Conservation (phyloP, 2,113 vertebrate genomes). For the Semicossyphus pulcher region DNA sequence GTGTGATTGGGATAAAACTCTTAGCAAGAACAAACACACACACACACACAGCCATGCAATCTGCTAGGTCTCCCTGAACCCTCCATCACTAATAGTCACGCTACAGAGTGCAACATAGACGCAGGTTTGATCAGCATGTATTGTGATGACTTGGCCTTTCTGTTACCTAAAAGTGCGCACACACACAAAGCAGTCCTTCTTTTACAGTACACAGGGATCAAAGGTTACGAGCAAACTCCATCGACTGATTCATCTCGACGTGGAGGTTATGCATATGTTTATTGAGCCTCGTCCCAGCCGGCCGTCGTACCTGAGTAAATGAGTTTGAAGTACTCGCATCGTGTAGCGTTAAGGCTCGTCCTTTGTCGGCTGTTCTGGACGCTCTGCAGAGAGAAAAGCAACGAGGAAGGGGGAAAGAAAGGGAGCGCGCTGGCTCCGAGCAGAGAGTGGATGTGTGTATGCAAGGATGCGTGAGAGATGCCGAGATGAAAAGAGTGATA, state of each 20-base stretch:
- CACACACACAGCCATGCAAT: constrained; percentile 10
- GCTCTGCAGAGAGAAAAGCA: not conserved
- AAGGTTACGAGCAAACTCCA: constrained; percentile 55
- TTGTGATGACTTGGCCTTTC: constrained; percentile 71
- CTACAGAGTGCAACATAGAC: constrained; percentile 41
- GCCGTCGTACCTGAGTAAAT: constrained; percentile 45
- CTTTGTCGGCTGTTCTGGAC: constrained; percentile 55
- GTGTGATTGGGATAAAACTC: constrained; percentile 60
- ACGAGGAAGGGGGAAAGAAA: constrained; percentile 36
- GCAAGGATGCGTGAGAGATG: constrained; percentile 69
- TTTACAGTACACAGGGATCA: constrained; percentile 45
- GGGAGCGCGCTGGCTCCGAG: constrained; percentile 32
- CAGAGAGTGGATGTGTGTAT: constrained; percentile 58
- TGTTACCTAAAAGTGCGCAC: constrained; percentile 36
- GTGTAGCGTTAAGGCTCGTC: constrained; percentile 14
- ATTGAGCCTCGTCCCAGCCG: constrained; percentile 53
- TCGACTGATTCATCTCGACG: constrained; percentile 49
- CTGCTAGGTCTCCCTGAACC: constrained; percentile 44
- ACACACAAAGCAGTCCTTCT: constrained; percentile 40
- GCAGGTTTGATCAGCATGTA: constrained; percentile 56
- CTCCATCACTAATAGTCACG: constrained; percentile 46
- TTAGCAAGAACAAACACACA: constrained; percentile 34
- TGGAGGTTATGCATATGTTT: constrained; percentile 70
- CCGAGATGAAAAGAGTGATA: constrained; percentile 80
- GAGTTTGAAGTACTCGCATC: constrained; percentile 44